Conservation (phyloP, 2,797 vertebrate genomes). For the Hafferia zeledoni region DNA sequence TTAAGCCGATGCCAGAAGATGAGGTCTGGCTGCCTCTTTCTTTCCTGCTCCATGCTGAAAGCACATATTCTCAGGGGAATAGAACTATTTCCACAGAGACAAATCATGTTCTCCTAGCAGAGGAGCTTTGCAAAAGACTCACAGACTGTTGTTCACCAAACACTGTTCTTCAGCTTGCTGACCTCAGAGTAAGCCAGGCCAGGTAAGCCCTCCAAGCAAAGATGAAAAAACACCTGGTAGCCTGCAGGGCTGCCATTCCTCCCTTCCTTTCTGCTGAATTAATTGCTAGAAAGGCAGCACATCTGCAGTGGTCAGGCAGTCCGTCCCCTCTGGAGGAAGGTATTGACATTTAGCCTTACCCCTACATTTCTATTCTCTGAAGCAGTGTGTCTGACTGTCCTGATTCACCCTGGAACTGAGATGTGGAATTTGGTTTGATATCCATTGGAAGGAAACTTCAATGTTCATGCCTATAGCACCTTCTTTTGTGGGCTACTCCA, state of each 20-base stretch:
- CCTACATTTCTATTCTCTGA: neutral
- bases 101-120: neutral
- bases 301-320: neutral
- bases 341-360: neutral
- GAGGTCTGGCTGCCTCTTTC: neutral
- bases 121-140: neutral
- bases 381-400: neutral
- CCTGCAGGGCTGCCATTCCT: neutral
- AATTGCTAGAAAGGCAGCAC: neutral
- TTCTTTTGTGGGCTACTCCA: neutral
- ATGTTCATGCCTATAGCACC: neutral
- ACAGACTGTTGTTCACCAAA: neutral
- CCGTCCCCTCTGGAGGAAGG: neutral
- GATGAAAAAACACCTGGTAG: neutral
- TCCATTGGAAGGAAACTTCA: neutral
- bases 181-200: neutral
- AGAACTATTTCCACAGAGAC: neutral
- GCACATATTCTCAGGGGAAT: neutral
- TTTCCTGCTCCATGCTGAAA: neutral
- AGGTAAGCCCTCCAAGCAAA: slow-evolving; percentile 18
- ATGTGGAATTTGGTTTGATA: neutral
- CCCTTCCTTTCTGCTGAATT: neutral
- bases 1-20: neutral
- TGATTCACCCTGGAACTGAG: neutral
- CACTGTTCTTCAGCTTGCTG: neutral